phyloP scores from a whole-genome alignment of 1,140 invertebrate species.

The Phthorimaea operculella region DNA sequence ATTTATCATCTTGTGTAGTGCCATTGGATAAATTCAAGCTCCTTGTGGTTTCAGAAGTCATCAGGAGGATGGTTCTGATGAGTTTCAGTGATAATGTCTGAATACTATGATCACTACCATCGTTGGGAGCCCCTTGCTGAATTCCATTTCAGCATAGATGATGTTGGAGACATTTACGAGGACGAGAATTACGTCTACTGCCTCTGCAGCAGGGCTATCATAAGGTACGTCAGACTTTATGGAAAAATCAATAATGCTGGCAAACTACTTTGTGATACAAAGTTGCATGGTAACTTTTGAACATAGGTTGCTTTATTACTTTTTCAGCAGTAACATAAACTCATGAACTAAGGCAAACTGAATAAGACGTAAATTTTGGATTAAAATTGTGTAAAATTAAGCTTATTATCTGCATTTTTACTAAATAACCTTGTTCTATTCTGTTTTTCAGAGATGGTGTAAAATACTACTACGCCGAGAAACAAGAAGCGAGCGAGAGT shows the following conservation, averaged over 20 bases:
- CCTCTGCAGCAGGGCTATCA: constrained; percentile 58
- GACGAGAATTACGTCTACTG: constrained; percentile 59
- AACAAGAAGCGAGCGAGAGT: constrained; percentile 58
- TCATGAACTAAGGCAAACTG: no score
- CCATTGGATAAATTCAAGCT: background rate
- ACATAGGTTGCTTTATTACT: no score
- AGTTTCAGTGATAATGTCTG: constrained; percentile 43
- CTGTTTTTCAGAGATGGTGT: constrained; percentile 49
- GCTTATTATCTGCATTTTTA: no score
- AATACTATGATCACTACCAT: constrained; percentile 54
- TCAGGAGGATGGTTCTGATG: background rate
- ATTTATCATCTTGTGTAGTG: no score
- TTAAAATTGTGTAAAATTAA: no score
- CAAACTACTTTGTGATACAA: constrained; percentile 2
- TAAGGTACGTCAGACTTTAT: constrained; percentile 34
- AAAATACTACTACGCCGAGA: constrained; percentile 52
- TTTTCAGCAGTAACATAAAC: no score
- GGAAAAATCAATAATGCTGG: background rate
- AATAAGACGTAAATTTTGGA: no score
- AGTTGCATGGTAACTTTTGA: background rate
- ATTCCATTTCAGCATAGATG: constrained; percentile 48
- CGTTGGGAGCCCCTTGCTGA: constrained; percentile 65
- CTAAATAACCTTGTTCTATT: no score
- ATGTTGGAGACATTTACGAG: constrained; percentile 34
- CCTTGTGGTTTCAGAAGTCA: background rate